Evolutionary conservation across 2,888 invertebrate species (phyloP), one percentile per base, ranked within the genome.

Genomic region (Archips crataeganus): DNA sequence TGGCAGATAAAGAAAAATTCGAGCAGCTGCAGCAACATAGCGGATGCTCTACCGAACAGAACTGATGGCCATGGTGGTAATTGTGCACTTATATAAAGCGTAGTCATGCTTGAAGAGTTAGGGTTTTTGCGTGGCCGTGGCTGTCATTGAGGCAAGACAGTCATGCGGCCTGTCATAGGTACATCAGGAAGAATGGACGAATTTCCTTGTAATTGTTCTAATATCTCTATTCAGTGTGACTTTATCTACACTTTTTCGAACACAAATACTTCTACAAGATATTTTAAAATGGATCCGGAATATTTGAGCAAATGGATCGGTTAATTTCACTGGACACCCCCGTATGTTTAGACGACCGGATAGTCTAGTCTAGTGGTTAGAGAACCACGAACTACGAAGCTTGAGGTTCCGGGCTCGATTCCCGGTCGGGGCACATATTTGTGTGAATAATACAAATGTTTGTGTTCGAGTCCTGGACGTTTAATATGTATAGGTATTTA

Each of bases 51-150:
- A 76, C 76, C 80, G 74, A 72, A 76, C 74, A 67, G 75, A 77
- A 88, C 82, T 93, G 89, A 83, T 83, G 78, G 87, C 90, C 85
- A 88, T 85, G 87, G 86, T 84, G 82, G 79, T 88, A 86, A 88
- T 82, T 85, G 81, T 85, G 85, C 87, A 83, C 89, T 94, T 94
- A 92, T 94, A 94, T 90, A 87, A 89, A 76, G 78, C 75, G 79
- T 82, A 84, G 89, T 92, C 89, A 93, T 89, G 94, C 88, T 93
- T 89, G 82, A 84, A 78, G 78, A 79, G 80, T 75, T 78, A 68
- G 77, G 75, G 85, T 93, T 93, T 94, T 93, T 93, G 80, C 83
- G 77, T 84, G 88, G 77, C 90, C 90, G 84, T 90, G 91, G 76
- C 80, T 77, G 75, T 57, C 75, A 80, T 84, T 89, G 87, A 85